These are phyloP conservation scores for Drosophila pegasa DNA, from an alignment of 2,888 invertebrate genomes.

Conservation along the genomic window DNA sequence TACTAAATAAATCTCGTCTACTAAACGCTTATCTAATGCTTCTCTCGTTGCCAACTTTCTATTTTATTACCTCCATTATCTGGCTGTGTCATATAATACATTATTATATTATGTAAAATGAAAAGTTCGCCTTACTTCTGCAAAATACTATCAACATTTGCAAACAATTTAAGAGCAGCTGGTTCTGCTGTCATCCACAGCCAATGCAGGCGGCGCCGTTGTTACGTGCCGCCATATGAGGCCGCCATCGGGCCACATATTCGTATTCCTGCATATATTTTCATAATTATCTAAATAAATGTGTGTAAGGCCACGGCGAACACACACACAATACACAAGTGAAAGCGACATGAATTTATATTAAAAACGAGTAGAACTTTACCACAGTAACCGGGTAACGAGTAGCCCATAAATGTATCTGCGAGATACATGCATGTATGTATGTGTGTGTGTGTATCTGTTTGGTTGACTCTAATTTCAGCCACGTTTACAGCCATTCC, in stretches of 20 bases:
- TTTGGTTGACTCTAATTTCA: slow-evolving; percentile 62
- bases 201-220: slow-evolving; percentile 20
- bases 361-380: slow-evolving; percentile 70
- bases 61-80: slow-evolving; percentile 4
- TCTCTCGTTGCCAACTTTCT: slow-evolving; percentile 1
- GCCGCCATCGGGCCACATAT: slow-evolving; percentile 33
- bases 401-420: slow-evolving; percentile 61
- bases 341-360: slow-evolving; percentile 76
- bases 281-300: slow-evolving; percentile 74
- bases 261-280: slow-evolving; percentile 59
- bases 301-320: slow-evolving; percentile 58
- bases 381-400: slow-evolving; percentile 49
- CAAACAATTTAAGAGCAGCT: slow-evolving; percentile 34
- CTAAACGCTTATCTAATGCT: neutral
- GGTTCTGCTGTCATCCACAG: slow-evolving; percentile 12
- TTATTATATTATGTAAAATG: slow-evolving; percentile 23
- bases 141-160: slow-evolving; percentile 27
- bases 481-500: slow-evolving; percentile 43
- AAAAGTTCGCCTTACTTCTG: slow-evolving; percentile 34
- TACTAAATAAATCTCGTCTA: slow-evolving; percentile 1
- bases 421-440: slow-evolving; percentile 24
- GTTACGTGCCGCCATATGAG: slow-evolving; percentile 50
- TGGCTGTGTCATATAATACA: slow-evolving; percentile 13
- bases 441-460: slow-evolving; percentile 35
- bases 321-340: slow-evolving; percentile 44